Conservation (phyloP, 1,140 invertebrate genomes). For the Drosophila subpulchrella region DNA sequence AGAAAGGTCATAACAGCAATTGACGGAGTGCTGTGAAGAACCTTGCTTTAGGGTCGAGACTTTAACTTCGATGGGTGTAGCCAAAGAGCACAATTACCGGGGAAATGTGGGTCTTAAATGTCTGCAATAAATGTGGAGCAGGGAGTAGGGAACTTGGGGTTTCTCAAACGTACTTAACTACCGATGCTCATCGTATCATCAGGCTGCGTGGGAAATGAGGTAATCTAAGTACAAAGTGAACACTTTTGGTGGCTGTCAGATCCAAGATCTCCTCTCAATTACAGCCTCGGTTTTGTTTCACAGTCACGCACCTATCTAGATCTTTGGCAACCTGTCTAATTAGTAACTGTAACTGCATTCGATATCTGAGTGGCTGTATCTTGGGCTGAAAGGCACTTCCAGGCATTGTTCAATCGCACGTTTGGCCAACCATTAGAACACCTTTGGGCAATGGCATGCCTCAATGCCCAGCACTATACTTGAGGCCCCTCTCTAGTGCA, state of each 20-base stretch:
- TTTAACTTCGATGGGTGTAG: conserved; percentile 58
- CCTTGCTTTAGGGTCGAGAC: conserved; percentile 70
- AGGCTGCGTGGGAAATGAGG: conserved; percentile 36
- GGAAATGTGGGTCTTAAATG: conserved; percentile 24
- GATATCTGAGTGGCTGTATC: conserved; percentile 37
- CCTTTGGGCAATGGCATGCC: conserved; percentile 68
- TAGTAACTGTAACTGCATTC: conserved; percentile 37
- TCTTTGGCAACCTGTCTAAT: conserved; percentile 53
- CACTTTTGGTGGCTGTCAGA: conserved; percentile 2
- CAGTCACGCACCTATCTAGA: conserved; percentile 46
- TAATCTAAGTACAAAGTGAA: conserved; percentile 13
- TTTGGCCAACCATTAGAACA: conserved; percentile 79
- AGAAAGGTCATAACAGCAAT: conserved; percentile 73
- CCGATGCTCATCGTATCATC: conserved; percentile 39
- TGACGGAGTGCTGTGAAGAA: conserved; percentile 61
- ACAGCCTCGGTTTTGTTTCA: conserved; percentile 12
- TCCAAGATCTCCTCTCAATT: conserved; percentile 17
- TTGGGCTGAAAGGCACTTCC: conserved; percentile 35
- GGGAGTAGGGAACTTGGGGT: not conserved
- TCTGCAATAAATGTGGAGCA: conserved; percentile 25
- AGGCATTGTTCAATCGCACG: conserved; percentile 62
- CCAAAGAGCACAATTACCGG: conserved; percentile 38
- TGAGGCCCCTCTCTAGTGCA: conserved; percentile 26
- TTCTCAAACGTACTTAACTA: conserved; percentile 15
- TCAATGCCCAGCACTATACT: conserved; percentile 55